Base-by-base conservation (phyloP, 2,888 invertebrate genomes). In the Cerastis leucographa region DNA sequence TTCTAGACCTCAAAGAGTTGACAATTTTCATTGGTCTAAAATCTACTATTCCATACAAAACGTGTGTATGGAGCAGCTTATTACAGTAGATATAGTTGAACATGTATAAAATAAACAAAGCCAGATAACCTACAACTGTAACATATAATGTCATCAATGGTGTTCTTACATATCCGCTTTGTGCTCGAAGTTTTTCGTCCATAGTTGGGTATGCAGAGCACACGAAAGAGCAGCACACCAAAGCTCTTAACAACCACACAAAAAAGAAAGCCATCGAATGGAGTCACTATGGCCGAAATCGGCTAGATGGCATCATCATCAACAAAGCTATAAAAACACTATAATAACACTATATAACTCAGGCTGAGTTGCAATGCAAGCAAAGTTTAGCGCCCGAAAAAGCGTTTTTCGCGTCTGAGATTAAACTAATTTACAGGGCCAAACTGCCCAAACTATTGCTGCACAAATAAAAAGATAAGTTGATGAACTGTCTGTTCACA, bases 371-470 rank as follows among this genome's bases (percentile, higher is more conserved):
- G 19, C 44, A 51, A 17, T 35, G 67, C 6, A 44, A 76, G 25
- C 14, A 40, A 68, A 51, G 62, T 35, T 62, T 69, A 4, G 14
- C 4, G 22, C 44, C 46, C 17, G 25, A 75, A 75, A 64, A 40
- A 22, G 3, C 1, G 46, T 42, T 67, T 76, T n/a, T 46, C 54
- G 5, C 19, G 22, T 44, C 19, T 29, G 29, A 62, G 0, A 12
- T 69, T 40, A 44, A 59, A 49, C 14, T 62, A 44, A 68, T 69
- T 75, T 76, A 64, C 35, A 25, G 44, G 9, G 22, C 17, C 0
- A 44, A 77, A 54, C 62, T 54, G 9, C 17, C 17, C 0, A 44
- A 77, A 54, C 62, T 54, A 44, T 42, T 19, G 22, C 17, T 19
- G 49, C 49, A 49, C 49, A 46, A 51, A n/a, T n/a, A 11, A 54